Evolutionary conservation across 2,113 vertebrate species (phyloP).

Genomic region (Oncorhynchus nerka): DNA sequence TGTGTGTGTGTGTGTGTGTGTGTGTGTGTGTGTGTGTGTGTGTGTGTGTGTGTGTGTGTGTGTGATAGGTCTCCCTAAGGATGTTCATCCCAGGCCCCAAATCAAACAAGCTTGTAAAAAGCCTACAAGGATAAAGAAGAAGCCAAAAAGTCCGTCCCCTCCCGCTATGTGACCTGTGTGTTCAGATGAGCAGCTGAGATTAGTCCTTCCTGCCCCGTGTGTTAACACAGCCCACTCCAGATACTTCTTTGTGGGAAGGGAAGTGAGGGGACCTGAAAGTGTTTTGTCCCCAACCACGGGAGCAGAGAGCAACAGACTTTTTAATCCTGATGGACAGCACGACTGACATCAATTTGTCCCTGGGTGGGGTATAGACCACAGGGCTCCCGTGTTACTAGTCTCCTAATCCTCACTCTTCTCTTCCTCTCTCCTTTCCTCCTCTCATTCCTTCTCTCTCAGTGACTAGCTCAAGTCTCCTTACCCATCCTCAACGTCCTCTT

Average conservation of each 20-base stretch:
- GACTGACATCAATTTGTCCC: constrained; percentile 88
- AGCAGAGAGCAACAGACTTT: constrained; percentile 84
- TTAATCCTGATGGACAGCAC: constrained; percentile 89
- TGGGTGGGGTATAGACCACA: constrained; percentile 71
- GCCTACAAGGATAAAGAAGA: constrained; percentile 33
- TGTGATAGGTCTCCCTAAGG: constrained; percentile 15
- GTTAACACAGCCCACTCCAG: constrained; percentile 77
- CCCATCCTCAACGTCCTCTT: not conserved
- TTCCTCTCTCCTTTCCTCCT: not conserved
- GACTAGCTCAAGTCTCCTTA: too few relatives aligned
- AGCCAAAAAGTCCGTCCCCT: constrained; percentile 41
- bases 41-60: not conserved
- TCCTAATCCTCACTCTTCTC: not conserved
- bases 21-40: not conserved
- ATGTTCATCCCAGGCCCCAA: constrained; percentile 14
- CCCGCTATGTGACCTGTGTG: not conserved
- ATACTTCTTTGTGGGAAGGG: constrained; percentile 75
- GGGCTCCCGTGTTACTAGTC: constrained; percentile 43
- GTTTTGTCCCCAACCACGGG: constrained; percentile 82
- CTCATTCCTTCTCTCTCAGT: constrained; percentile 5
- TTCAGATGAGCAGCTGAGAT: constrained; percentile 82
- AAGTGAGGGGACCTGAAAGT: constrained; percentile 76
- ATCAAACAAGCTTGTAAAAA: constrained; percentile 25
- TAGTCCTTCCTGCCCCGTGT: constrained; percentile 67
- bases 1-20: too few relatives aligned